Evolutionary conservation across 2,888 invertebrate species (phyloP).

Genomic region (Palloptera scutellata): DNA sequence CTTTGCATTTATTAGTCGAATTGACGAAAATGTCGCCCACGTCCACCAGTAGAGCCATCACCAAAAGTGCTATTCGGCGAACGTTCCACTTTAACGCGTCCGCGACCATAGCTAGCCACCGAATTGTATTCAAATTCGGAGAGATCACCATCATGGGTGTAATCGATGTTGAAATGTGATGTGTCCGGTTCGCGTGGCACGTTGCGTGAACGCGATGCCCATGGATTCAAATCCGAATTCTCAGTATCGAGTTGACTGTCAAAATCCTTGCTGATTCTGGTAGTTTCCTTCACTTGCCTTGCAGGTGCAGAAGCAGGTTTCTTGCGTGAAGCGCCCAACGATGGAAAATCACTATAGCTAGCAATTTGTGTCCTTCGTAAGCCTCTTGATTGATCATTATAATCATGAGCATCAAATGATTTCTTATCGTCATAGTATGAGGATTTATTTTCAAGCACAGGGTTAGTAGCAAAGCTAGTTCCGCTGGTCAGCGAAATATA

Average conservation of each 20-base stretch:
- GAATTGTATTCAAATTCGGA: slow-evolving; percentile 40
- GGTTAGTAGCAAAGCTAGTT: slow-evolving; percentile 41
- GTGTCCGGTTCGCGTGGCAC: slow-evolving; percentile 44
- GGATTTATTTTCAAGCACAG: slow-evolving; percentile 42
- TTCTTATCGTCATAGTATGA: slow-evolving; percentile 45
- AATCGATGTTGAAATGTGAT: slow-evolving; percentile 44
- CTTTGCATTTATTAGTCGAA: slow-evolving; percentile 14
- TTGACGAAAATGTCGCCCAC: slow-evolving; percentile 33
- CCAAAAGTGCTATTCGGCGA: slow-evolving; percentile 22
- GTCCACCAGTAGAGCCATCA: slow-evolving; percentile 30
- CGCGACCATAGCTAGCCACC: slow-evolving; percentile 43
- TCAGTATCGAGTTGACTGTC: slow-evolving; percentile 29
- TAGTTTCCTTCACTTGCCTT: slow-evolving; percentile 1
- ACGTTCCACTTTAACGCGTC: slow-evolving; percentile 33
- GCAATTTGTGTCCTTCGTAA: not conserved
- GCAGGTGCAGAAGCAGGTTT: not conserved
- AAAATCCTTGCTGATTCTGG: slow-evolving; percentile 2
- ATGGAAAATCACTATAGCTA: slow-evolving; percentile 30
- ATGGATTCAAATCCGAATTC: slow-evolving; percentile 41
- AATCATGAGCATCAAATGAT: slow-evolving; percentile 28
- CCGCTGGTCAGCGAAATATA: slow-evolving; percentile 42
- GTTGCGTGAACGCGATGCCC: slow-evolving; percentile 43
- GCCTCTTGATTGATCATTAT: slow-evolving; percentile 12
- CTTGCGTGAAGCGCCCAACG: slow-evolving; percentile 32
- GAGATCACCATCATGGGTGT: slow-evolving; percentile 18